A percentile compares a stretch with the other conserved stretches of the same genome.
phyloP scores from a whole-genome alignment of 2,888 invertebrate species.

The Nomada ruficornis region DNA sequence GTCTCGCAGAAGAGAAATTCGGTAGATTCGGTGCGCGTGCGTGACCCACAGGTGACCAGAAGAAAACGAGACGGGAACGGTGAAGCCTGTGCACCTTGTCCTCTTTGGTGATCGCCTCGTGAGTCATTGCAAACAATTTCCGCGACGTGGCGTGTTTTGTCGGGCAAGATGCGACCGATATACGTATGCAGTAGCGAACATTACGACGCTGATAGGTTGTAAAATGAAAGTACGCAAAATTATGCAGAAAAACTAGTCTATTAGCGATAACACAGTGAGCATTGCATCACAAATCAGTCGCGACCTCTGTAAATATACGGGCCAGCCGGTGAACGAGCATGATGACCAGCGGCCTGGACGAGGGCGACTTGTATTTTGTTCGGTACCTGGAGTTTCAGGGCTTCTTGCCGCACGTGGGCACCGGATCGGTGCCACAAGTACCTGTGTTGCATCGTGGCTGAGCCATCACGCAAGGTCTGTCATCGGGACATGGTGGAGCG shows the following conservation, averaged over 20 bases:
- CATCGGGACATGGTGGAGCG: conserved; percentile 74
- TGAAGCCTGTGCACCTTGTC: conserved; percentile 37
- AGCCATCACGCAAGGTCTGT: conserved; percentile 72
- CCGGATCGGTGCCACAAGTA: conserved; percentile 69
- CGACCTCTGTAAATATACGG: neutral
- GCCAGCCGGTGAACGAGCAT: conserved; percentile 26
- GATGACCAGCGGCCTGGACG: conserved; percentile 31
- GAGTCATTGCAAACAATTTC: conserved; percentile 41
- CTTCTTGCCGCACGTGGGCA: conserved; percentile 70
- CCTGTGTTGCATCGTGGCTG: conserved; percentile 69
- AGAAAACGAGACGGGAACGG: neutral
- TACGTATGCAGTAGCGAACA: conserved; percentile 4
- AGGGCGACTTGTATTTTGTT: conserved; percentile 18
- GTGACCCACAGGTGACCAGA: neutral
- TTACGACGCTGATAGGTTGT: neutral
- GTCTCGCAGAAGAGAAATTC: conserved; percentile 35
- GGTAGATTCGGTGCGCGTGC: conserved; percentile 21
- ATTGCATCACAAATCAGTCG: neutral
- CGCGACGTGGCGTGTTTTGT: neutral
- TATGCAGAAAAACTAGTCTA: neutral
- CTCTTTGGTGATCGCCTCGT: conserved; percentile 24
- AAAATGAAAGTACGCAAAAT: neutral
- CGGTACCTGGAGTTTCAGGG: conserved; percentile 30
- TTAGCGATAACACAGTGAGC: neutral
- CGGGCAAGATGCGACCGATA: neutral